Conservation (phyloP, 2,888 invertebrate genomes). For the Apamea anceps region DNA sequence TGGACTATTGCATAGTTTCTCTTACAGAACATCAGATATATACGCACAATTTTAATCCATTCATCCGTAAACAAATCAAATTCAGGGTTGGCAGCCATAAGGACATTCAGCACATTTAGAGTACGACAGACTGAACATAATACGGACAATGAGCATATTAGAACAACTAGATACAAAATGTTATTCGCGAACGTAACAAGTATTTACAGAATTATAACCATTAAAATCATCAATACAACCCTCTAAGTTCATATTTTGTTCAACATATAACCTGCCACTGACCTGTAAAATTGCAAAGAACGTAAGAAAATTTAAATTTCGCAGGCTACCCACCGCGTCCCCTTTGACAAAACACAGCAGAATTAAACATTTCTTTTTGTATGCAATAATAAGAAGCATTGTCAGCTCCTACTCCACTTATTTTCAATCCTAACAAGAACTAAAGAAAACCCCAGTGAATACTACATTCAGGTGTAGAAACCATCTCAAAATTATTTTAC, state of each 20-base stretch:
- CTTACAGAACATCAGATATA: neutral
- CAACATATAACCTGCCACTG: too few relatives aligned
- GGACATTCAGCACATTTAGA: too few relatives aligned
- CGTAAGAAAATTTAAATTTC: too few relatives aligned
- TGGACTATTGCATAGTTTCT: neutral
- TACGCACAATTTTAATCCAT: neutral
- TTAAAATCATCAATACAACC: too few relatives aligned
- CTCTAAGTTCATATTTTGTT: too few relatives aligned
- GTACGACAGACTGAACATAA: neutral
- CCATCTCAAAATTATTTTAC: constrained; percentile 46
- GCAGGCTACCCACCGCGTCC: neutral
- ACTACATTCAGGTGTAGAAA: constrained; percentile 38
- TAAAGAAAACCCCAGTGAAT: constrained; percentile 25
- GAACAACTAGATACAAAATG: too few relatives aligned
- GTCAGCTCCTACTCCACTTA: constrained; percentile 5
- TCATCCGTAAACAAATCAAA: neutral
- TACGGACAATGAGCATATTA: neutral
- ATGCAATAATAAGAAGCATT: neutral
- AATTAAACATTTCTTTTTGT: neutral
- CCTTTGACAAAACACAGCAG: neutral
- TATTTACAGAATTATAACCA: too few relatives aligned
- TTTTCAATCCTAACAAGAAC: constrained; percentile 22
- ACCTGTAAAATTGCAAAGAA: too few relatives aligned
- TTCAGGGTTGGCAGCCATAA: too few relatives aligned
- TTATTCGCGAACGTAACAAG: too few relatives aligned